A percentile compares a stretch with the other conserved stretches of the same genome.
Conservation (phyloP, 2,888 invertebrate genomes). For the Ctenicera cuprea region DNA sequence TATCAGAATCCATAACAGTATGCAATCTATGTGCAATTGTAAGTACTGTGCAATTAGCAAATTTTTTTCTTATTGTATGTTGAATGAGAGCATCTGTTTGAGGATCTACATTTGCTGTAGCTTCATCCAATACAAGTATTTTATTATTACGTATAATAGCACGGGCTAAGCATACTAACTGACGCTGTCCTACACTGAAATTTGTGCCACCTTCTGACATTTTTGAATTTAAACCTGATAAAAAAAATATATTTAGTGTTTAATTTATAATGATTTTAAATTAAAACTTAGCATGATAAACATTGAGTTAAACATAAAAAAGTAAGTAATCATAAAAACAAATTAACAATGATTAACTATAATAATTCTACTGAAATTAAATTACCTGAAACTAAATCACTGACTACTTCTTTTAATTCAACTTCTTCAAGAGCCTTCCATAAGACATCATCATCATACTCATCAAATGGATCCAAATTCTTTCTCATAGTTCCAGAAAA, state of each 20-base stretch:
- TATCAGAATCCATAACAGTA: constrained; percentile 88
- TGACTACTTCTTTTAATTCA: constrained; percentile 70
- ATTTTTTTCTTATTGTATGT: constrained; percentile 81
- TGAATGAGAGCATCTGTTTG: constrained; percentile 85
- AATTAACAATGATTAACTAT: too few relatives aligned
- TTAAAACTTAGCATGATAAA: too few relatives aligned
- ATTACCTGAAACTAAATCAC: constrained; percentile 71
- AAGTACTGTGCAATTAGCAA: constrained; percentile 83
- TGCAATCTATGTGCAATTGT: constrained; percentile 88
- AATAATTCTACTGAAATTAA: too few relatives aligned
- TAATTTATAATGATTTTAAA: too few relatives aligned
- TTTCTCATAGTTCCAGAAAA: constrained; percentile 91
- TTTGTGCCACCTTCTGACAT: constrained; percentile 80
- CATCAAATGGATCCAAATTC: constrained; percentile 93
- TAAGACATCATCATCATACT: constrained; percentile 84
- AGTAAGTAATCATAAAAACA: too few relatives aligned
- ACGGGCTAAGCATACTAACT: constrained; percentile 81
- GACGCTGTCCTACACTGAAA: constrained; percentile 74
- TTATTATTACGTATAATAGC: constrained; percentile 73
- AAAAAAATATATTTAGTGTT: neutral
- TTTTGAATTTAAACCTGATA: constrained; percentile 75
- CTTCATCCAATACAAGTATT: constrained; percentile 76
- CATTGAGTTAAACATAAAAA: too few relatives aligned
- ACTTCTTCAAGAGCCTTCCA: constrained; percentile 85
- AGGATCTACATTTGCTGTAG: constrained; percentile 87